Evolutionary conservation across 1,140 invertebrate species (phyloP).

Genomic region (Drosophila cardini): DNA sequence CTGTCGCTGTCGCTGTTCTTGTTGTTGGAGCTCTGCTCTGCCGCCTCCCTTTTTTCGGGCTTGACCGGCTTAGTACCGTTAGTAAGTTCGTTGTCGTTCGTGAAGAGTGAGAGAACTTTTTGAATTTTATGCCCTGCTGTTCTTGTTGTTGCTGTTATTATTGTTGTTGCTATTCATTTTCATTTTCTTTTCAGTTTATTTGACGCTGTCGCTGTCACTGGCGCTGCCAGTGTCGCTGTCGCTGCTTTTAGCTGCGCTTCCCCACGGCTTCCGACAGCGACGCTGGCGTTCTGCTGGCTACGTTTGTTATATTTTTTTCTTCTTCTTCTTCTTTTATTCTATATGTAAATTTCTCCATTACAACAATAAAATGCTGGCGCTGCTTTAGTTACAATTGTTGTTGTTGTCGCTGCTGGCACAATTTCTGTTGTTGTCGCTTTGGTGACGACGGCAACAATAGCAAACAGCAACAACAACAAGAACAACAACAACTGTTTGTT

Average conservation of each 20-base stretch:
- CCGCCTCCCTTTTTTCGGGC: constrained; percentile 55
- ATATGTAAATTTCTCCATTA: constrained; percentile 62
- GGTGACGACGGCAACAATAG: constrained; percentile 41
- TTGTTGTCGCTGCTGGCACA: constrained; percentile 54
- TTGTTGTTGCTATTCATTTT: constrained; percentile 70
- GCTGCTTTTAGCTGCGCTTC: constrained; percentile 47
- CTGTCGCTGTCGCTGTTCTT: constrained; percentile 46
- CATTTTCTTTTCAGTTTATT: constrained; percentile 75
- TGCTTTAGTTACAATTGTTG: constrained; percentile 52
- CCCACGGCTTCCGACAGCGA: constrained; percentile 44
- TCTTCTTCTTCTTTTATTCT: neutral
- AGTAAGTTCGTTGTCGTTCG: constrained; percentile 78
- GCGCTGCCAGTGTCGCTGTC: constrained; percentile 33
- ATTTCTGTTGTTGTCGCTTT: constrained; percentile 61
- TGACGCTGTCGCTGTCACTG: constrained; percentile 40
- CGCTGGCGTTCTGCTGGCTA: constrained; percentile 20
- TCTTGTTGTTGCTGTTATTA: constrained; percentile 11
- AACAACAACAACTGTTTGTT: constrained; percentile 13
- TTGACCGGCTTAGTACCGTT: constrained; percentile 82
- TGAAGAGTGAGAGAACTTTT: constrained; percentile 66
- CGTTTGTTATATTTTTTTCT: neutral
- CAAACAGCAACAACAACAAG: constrained; percentile 33
- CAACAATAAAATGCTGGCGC: constrained; percentile 53
- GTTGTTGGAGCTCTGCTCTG: constrained; percentile 34
- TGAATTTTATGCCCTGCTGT: constrained; percentile 50